Conservation (phyloP, 2,888 invertebrate genomes). For the Ypsolopha sequella region DNA sequence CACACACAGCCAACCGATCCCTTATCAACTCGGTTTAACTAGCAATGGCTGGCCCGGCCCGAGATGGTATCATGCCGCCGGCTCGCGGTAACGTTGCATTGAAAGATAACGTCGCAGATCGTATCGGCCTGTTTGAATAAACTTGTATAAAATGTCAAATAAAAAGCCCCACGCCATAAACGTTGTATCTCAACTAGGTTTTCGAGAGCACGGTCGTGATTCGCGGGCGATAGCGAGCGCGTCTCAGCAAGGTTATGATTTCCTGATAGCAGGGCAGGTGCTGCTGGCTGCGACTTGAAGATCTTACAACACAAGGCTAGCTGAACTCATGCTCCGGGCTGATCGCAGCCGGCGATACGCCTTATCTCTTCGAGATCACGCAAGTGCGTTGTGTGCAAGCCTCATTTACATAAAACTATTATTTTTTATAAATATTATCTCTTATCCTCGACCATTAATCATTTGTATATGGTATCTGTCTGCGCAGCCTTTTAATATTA, state of each 20-base stretch:
- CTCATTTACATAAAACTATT: slow-evolving; percentile 58
- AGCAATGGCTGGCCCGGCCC: slow-evolving; percentile 59
- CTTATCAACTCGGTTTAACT: slow-evolving; percentile 67
- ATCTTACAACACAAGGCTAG: slow-evolving; percentile 1
- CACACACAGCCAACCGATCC: slow-evolving; percentile 48
- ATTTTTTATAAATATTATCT: slow-evolving; percentile 35
- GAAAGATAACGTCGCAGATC: slow-evolving; percentile 68
- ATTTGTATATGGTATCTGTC: slow-evolving; percentile 2
- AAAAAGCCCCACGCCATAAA: slow-evolving; percentile 62
- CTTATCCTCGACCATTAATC: slow-evolving; percentile 21
- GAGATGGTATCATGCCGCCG: slow-evolving; percentile 54
- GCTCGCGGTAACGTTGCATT: slow-evolving; percentile 71
- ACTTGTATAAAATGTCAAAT: slow-evolving; percentile 71
- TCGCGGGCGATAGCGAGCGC: neutral
- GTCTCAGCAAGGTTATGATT: neutral
- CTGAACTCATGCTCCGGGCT: neutral
- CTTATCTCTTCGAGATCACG: slow-evolving; percentile 4
- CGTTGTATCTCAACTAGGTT: slow-evolving; percentile 29
- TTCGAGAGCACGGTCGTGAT: slow-evolving; percentile 2
- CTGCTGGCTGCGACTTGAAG: neutral
- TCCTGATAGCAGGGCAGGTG: neutral
- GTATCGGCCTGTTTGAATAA: slow-evolving; percentile 67
- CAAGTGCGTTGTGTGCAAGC: slow-evolving; percentile 20
- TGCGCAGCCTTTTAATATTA: neutral
- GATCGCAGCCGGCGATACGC: slow-evolving; percentile 4